These are phyloP conservation scores for Elachura formosa DNA, from an alignment of 2,113 vertebrate genomes.

Conservation along the genomic window DNA sequence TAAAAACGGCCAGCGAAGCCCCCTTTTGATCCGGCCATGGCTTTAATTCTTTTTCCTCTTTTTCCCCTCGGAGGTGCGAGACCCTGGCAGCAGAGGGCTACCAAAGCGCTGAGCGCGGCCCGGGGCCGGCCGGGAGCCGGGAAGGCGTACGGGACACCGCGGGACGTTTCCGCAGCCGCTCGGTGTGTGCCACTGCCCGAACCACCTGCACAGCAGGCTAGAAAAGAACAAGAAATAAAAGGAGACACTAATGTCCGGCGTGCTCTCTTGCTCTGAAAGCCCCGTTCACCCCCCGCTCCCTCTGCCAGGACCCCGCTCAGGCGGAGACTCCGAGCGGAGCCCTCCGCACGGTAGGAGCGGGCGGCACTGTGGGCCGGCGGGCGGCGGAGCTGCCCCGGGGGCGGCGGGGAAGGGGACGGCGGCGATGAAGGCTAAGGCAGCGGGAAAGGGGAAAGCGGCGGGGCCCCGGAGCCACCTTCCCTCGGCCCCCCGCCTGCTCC, in stretches of 20 bases:
- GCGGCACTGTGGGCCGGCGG: too few relatives aligned
- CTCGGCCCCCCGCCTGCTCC: background rate
- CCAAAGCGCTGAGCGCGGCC: background rate
- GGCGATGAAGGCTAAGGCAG: too few relatives aligned
- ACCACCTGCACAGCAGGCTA: fast-evolving
- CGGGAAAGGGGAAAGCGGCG: background rate
- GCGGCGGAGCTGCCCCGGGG: background rate
- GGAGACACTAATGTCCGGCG: background rate
- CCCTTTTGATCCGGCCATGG: background rate
- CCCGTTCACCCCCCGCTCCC: background rate
- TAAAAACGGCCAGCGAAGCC: background rate
- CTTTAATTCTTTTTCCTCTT: background rate
- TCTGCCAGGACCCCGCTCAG: background rate
- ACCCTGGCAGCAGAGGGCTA: fast-evolving
- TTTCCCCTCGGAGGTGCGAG: background rate
- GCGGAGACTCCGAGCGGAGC: background rate
- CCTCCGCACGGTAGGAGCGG: too few relatives aligned
- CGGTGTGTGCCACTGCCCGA: too few relatives aligned
- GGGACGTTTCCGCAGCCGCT: background rate
- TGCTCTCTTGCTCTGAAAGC: background rate
- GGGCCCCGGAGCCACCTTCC: too few relatives aligned
- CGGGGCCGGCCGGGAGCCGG: background rate
- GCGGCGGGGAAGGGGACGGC: background rate
- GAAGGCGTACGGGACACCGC: background rate
- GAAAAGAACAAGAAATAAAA: background rate